These are phyloP conservation scores for Pitangus sulphuratus DNA, from an alignment of 2,797 vertebrate species.

Conservation along the genomic window DNA sequence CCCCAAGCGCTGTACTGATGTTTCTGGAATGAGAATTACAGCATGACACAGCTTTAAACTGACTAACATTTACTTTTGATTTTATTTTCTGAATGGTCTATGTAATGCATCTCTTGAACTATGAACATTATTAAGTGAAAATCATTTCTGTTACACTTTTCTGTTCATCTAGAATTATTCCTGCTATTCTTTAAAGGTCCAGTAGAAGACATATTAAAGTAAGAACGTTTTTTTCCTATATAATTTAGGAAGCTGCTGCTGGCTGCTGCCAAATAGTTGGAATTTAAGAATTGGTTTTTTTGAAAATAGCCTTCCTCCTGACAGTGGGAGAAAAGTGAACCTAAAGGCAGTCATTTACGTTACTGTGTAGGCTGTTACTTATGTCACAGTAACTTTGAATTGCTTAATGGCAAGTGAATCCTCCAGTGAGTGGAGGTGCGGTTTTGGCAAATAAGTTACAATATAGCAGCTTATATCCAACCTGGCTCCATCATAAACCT, in stretches of 20 bases:
- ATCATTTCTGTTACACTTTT: not conserved
- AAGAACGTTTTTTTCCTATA: not conserved
- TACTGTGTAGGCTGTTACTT: not conserved
- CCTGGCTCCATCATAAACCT: not conserved
- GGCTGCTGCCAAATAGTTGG: not conserved
- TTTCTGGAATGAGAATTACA: conserved; percentile 13
- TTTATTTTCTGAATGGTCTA: not conserved
- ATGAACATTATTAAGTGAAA: not conserved
- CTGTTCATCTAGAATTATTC: not conserved
- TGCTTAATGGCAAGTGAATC: conserved; percentile 6
- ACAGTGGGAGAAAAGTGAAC: not conserved
- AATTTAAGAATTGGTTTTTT: not conserved
- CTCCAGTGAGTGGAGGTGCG: not conserved
- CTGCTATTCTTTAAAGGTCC: not conserved
- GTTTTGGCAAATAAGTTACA: not conserved
- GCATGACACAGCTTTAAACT: not conserved
- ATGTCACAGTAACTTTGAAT: not conserved
- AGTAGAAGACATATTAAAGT: not conserved
- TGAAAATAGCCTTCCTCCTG: not conserved
- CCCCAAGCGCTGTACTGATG: not conserved
- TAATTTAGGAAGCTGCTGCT: not conserved
- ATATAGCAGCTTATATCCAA: not conserved
- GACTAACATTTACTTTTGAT: not conserved
- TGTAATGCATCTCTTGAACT: not conserved
- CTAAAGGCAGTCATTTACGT: not conserved